Conservation (phyloP, 2,888 invertebrate genomes). For the Oithona nana region DNA sequence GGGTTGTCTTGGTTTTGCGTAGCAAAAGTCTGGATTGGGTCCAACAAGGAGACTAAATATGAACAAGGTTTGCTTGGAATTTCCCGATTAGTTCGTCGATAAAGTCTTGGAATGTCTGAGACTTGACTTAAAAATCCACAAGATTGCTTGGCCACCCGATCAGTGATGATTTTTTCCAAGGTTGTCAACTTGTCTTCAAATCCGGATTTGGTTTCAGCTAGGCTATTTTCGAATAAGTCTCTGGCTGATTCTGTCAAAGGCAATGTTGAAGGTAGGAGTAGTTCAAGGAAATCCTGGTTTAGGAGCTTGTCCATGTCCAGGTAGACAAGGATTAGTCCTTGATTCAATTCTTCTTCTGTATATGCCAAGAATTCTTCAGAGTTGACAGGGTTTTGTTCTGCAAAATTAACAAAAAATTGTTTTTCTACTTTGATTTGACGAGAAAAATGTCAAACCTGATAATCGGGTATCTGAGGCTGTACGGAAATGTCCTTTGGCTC, state of each 20-base stretch:
- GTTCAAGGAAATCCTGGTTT: background rate
- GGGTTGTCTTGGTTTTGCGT: conserved; percentile 27
- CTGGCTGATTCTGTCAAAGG: background rate
- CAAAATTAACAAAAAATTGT: too few species aligned
- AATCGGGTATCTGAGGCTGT: too few species aligned
- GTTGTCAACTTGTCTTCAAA: background rate
- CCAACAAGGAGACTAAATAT: conserved; percentile 49
- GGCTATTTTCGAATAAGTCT: background rate
- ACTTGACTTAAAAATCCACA: conserved; percentile 34
- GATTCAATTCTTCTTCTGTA: background rate
- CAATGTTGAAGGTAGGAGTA: background rate
- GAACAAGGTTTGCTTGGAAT: conserved; percentile 57
- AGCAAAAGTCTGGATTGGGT: conserved; percentile 40
- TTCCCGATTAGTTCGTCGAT: conserved; percentile 39
- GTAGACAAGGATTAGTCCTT: background rate
- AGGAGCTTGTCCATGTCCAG: background rate
- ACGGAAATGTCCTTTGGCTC: too few species aligned
- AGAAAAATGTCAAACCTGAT: too few species aligned
- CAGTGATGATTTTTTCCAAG: conserved; percentile 20
- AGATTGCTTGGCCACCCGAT: conserved; percentile 23
- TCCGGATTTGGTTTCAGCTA: background rate
- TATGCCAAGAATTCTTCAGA: too few species aligned
- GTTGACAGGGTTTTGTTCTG: too few species aligned
- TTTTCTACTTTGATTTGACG: too few species aligned
- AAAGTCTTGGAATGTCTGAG: conserved; percentile 77